These are phyloP conservation scores for Tipula vernalis DNA, from an alignment of 2,888 invertebrate species.

Conservation along the genomic window DNA sequence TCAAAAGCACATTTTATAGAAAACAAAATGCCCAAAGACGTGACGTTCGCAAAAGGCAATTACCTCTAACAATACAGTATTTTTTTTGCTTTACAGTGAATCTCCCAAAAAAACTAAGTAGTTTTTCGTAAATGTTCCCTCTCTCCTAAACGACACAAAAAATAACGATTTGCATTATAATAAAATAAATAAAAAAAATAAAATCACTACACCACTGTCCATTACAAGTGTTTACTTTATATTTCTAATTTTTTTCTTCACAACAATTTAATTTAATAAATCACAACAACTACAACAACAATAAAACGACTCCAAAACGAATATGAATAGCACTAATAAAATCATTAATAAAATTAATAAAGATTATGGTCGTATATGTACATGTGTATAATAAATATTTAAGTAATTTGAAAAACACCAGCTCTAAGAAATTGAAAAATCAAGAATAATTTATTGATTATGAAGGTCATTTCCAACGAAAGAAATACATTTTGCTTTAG, in stretches of 20 bases:
- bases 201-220: neutral
- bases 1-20: too few relatives aligned
- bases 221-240: neutral
- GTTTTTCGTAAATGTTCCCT: too few relatives aligned
- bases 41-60: too few relatives aligned
- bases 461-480: neutral
- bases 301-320: neutral
- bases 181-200: neutral
- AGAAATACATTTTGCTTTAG: neutral
- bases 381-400: neutral
- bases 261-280: neutral
- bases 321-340: neutral
- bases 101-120: too few relatives aligned
- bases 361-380: neutral
- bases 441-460: neutral
- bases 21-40: too few relatives aligned
- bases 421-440: neutral
- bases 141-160: too few relatives aligned
- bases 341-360: neutral
- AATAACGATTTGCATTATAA: too few relatives aligned
- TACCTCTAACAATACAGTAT: too few relatives aligned
- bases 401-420: neutral
- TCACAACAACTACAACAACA: neutral
- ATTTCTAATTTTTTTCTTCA: neutral
- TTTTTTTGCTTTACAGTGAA: too few relatives aligned